Percentiles rank a stretch among this genome's conserved stretches.
Evolutionary conservation across 2,113 vertebrate genomes (phyloP).

Genomic region (Pseudorectes ferrugineus): DNA sequence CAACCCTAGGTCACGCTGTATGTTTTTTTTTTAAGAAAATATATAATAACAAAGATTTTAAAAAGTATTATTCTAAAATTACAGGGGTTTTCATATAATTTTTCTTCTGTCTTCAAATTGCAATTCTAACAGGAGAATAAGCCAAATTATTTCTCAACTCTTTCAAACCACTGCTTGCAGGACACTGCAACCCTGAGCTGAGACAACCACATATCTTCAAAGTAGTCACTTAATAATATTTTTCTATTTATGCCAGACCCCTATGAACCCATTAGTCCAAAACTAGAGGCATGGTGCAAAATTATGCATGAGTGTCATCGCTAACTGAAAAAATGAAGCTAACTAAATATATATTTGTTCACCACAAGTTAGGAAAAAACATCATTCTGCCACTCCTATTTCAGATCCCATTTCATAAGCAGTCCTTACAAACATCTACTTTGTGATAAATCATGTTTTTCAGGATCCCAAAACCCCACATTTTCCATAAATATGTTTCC

Average conservation of each 20-base stretch:
- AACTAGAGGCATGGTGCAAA: neutral
- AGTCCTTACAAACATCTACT: neutral
- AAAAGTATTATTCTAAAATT: neutral
- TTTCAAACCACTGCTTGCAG: neutral
- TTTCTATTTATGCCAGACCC: neutral
- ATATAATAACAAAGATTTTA: neutral
- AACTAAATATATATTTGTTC: neutral
- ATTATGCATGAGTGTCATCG: neutral
- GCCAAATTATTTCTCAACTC: neutral
- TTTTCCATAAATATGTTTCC: neutral
- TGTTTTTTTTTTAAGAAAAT: neutral
- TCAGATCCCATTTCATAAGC: neutral
- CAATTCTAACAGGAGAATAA: neutral
- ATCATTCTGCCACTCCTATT: neutral
- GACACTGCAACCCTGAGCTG: neutral
- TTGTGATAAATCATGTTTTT: neutral
- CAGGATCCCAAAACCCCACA: neutral
- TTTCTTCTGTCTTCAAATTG: neutral
- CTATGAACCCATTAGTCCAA: neutral
- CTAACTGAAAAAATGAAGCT: neutral
- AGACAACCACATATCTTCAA: neutral
- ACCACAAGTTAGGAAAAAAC: neutral
- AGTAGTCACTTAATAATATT: neutral
- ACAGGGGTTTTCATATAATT: accelerated
- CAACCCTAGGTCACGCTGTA: neutral